Percentiles rank a stretch among this genome's conserved stretches.
Conservation (phyloP, 2,888 invertebrate species). For the Acrobasis suavella region DNA sequence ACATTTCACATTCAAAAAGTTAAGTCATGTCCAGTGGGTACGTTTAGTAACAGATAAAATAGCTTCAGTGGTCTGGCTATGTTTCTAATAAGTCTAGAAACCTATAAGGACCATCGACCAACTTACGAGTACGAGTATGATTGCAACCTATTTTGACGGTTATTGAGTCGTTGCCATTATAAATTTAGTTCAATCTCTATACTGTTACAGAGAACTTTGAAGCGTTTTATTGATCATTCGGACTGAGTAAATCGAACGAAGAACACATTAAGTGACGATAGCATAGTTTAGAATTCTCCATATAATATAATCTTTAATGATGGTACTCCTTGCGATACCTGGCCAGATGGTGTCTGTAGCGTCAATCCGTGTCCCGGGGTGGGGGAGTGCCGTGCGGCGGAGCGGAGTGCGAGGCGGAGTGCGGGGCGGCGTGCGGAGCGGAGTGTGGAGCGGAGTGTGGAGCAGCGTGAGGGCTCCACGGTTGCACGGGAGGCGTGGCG, state of each 20-base stretch:
- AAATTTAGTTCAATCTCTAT: too few relatives aligned
- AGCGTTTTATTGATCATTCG: too few relatives aligned
- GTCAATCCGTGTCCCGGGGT: conserved; percentile 36
- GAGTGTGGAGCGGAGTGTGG: conserved; percentile 18
- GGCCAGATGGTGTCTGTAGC: conserved; percentile 24
- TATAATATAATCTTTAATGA: conserved; percentile 33
- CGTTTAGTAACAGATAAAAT: background rate
- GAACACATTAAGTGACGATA: background rate
- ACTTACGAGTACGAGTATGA: too few relatives aligned
- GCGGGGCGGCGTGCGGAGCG: conserved; percentile 26
- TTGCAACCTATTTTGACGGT: too few relatives aligned
- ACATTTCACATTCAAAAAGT: background rate
- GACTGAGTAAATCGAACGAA: background rate
- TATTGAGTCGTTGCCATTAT: too few relatives aligned
- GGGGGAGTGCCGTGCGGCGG: conserved; percentile 26
- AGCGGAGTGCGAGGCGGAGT: conserved; percentile 4
- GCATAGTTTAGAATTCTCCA: background rate
- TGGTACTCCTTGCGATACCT: conserved; percentile 48
- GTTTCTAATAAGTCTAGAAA: too few relatives aligned
- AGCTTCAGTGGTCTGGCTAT: background rate
- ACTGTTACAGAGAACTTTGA: too few relatives aligned
- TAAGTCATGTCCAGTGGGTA: background rate
- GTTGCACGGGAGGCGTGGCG: conserved; percentile 62
- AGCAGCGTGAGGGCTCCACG: conserved; percentile 56
- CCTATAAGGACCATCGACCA: too few relatives aligned